Percentiles rank a stretch among this genome's conserved stretches.
Conservation (phyloP, 2,113 vertebrate species). For the Eudyptes chrysolophus region DNA sequence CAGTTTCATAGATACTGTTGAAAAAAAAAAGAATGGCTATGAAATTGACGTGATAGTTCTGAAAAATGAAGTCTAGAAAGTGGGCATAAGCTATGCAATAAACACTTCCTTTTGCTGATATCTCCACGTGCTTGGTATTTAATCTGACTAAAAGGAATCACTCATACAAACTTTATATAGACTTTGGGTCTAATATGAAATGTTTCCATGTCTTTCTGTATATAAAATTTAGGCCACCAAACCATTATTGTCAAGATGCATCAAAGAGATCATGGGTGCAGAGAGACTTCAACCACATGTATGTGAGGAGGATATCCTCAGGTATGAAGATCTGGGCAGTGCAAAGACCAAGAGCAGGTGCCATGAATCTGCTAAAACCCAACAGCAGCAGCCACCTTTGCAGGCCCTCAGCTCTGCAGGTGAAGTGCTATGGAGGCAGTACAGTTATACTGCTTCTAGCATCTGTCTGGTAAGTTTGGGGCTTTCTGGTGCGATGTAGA, state of each 20-base stretch:
- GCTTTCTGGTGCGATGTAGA: background rate
- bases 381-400: background rate
- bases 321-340: background rate
- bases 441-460: background rate
- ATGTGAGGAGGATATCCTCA: background rate
- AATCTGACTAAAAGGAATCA: background rate
- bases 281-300: background rate
- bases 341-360: background rate
- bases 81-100: background rate
- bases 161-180: background rate
- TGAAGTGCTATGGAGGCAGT: background rate
- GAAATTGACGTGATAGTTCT: background rate
- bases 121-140: fast-evolving
- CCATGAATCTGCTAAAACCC: background rate
- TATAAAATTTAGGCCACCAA: background rate
- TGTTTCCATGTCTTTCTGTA: background rate
- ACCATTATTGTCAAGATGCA: background rate
- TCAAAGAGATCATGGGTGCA: background rate
- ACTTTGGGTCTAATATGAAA: background rate
- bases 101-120: background rate
- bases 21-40: background rate
- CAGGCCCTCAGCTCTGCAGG: background rate
- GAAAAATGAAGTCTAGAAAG: background rate
- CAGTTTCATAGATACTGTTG: background rate
- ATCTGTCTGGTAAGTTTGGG: background rate